Evolutionary conservation across 2,888 invertebrate genomes (phyloP).

Genomic region (Sarcophaga subvicina): DNA sequence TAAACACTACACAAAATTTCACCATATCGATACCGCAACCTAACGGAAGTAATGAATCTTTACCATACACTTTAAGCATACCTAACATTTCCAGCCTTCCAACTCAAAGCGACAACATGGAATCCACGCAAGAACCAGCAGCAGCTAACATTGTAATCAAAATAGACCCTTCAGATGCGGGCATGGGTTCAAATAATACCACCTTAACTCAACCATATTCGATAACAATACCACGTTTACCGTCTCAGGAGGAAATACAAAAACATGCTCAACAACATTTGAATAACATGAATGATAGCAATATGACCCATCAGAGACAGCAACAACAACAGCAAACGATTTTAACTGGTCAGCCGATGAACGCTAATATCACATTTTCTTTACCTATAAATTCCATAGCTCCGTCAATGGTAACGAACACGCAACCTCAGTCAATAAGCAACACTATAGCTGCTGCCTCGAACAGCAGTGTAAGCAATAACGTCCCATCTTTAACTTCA

Average conservation of each 20-base stretch:
- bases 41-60: constrained; percentile 77
- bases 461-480: constrained; percentile 65
- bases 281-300: constrained; percentile 60
- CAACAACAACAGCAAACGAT: constrained; percentile 54
- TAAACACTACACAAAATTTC: constrained; percentile 73
- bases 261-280: constrained; percentile 79
- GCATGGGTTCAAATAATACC: constrained; percentile 3
- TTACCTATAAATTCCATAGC: constrained; percentile 58
- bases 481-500: constrained; percentile 64
- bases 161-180: constrained; percentile 77
- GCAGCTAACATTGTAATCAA: constrained; percentile 81
- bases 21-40: constrained; percentile 82
- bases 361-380: constrained; percentile 60
- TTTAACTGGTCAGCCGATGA: constrained; percentile 66
- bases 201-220: constrained; percentile 79
- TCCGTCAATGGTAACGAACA: constrained; percentile 39
- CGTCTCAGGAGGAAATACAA: constrained; percentile 80
- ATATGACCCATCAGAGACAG: constrained; percentile 21
- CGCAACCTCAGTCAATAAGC: constrained; percentile 42
- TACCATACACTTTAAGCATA: constrained; percentile 81
- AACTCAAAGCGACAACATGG: constrained; percentile 40
- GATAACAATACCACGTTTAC: constrained; percentile 81
- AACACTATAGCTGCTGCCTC: constrained; percentile 48
- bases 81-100: constrained; percentile 74
- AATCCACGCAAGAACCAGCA: constrained; percentile 70